These are phyloP conservation scores for Lasioglossum baleicum DNA, from an alignment of 1,140 invertebrate genomes.

Conservation along the genomic window DNA sequence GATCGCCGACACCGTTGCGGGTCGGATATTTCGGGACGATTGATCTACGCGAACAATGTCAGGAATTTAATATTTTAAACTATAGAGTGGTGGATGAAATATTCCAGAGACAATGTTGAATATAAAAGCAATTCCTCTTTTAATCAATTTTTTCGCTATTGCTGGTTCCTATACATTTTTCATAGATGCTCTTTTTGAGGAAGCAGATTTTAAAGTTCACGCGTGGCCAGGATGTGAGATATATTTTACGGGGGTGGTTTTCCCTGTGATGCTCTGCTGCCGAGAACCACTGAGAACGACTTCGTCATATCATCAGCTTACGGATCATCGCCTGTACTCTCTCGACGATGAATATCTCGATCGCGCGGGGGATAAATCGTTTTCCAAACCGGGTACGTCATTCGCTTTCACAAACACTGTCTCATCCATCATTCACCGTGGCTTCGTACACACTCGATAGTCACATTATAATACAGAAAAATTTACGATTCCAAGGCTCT, in stretches of 20 bases:
- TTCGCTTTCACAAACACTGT: constrained; percentile 20
- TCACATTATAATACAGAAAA: constrained; percentile 6
- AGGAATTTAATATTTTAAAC: constrained; percentile 23
- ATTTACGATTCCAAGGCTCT: not conserved
- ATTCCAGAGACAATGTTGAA: not conserved
- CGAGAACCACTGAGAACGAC: constrained; percentile 31
- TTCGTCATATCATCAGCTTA: constrained; percentile 34
- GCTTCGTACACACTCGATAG: constrained; percentile 1
- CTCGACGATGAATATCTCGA: constrained; percentile 17
- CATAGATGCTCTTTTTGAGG: too few relatives aligned
- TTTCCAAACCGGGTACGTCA: constrained; percentile 7
- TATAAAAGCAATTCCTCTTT: too few relatives aligned
- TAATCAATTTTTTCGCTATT: too few relatives aligned
- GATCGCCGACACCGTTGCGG: constrained; percentile 4
- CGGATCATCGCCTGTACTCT: constrained; percentile 27
- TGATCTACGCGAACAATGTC: not conserved
- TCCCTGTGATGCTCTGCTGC: not conserved
- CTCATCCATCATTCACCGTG: constrained; percentile 24
- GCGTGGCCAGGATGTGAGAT: not conserved
- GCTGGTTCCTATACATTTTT: too few relatives aligned
- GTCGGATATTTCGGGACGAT: constrained; percentile 16
- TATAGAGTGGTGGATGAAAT: not conserved
- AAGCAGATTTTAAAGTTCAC: too few relatives aligned
- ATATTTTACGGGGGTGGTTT: too few relatives aligned
- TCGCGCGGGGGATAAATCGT: constrained; percentile 10